phyloP scores from a whole-genome alignment of 1,140 invertebrate genomes.

The Solenopsis fugax region DNA sequence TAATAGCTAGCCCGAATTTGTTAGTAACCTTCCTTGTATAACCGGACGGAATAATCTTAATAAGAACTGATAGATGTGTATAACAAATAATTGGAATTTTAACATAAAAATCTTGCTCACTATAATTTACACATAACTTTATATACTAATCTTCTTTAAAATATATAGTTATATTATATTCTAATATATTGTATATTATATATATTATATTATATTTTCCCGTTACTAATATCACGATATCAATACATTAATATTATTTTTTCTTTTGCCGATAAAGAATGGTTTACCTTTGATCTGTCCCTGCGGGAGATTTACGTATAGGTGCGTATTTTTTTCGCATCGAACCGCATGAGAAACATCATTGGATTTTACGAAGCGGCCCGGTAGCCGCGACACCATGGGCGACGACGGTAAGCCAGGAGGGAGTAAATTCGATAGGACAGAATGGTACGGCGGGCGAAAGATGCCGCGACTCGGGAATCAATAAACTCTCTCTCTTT shows the following conservation, averaged over 20 bases:
- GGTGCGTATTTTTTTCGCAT: slow-evolving; percentile 58
- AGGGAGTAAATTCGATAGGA: slow-evolving; percentile 77
- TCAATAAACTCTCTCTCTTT: slow-evolving; percentile 83
- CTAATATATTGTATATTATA: neutral
- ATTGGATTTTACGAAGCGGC: slow-evolving; percentile 72
- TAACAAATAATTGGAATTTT: neutral
- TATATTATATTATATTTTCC: neutral
- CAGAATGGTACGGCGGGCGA: slow-evolving; percentile 74
- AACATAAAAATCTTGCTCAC: neutral
- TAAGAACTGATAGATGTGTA: no score
- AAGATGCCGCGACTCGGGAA: slow-evolving; percentile 83
- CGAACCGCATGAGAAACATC: slow-evolving; percentile 56
- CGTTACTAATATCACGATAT: neutral
- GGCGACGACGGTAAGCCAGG: slow-evolving; percentile 68
- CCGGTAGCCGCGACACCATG: slow-evolving; percentile 66
- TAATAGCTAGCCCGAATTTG: slow-evolving; percentile 40
- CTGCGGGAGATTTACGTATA: neutral
- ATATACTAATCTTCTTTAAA: no score
- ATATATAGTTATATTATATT: neutral
- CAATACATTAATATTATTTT: neutral
- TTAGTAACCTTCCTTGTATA: slow-evolving; percentile 20
- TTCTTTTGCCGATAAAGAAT: neutral
- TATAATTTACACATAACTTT: neutral
- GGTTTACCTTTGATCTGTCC: neutral
- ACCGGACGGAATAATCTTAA: slow-evolving; percentile 16